phyloP scores from a whole-genome alignment of 37 sponge, comb jelly and placozoan species.

The Oopsacas minuta region DNA sequence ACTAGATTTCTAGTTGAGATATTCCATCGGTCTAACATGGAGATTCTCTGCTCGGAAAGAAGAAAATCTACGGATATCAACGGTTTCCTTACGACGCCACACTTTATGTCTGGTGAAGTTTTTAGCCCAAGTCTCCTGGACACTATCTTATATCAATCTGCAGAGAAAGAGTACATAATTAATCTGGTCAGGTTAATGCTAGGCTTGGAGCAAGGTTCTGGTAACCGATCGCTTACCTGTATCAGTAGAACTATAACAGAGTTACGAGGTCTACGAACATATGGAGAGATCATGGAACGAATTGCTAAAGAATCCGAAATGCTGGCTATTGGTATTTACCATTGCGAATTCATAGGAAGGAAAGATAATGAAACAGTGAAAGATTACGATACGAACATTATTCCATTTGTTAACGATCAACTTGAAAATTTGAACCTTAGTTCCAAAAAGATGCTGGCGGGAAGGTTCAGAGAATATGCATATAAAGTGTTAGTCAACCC shows the following conservation, averaged over 20 bases:
- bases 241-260: not conserved
- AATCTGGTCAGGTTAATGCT: not conserved
- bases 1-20: constrained; percentile 1
- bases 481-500: constrained; percentile 1
- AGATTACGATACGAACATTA: not conserved
- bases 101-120: constrained; percentile 41
- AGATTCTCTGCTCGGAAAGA: not conserved
- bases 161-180: not conserved
- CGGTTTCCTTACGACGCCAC: constrained; percentile 51
- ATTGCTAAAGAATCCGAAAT: not conserved
- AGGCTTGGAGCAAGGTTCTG: not conserved
- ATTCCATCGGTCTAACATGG: constrained; percentile 14
- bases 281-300: not conserved
- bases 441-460: not conserved
- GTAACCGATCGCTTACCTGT: constrained; percentile 1
- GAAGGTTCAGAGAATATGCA: not conserved
- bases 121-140: constrained; percentile 69
- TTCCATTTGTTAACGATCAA: not conserved
- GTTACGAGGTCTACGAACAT: not conserved
- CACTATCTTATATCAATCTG: constrained; percentile 49
- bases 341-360: not conserved
- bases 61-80: not conserved
- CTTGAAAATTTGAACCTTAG: not conserved
- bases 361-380: not conserved
- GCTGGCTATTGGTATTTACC: constrained; percentile 9